A percentile compares a stretch with the other conserved stretches of the same genome.
Conservation (phyloP, 2,113 vertebrate species). For the Uropsilus gracilis region DNA sequence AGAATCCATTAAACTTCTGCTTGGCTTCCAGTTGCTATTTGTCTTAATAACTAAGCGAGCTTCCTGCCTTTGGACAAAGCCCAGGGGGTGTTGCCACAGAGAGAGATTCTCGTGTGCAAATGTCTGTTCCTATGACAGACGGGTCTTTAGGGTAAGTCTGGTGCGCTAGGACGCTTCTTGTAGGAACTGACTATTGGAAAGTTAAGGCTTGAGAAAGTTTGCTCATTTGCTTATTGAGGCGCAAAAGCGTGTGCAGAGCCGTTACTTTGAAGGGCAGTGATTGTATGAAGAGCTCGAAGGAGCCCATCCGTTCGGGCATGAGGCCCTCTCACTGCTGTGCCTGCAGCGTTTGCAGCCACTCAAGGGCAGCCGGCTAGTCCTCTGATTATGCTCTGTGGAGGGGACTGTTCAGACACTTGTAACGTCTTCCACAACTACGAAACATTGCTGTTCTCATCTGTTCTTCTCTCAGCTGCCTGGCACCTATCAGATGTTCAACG, state of each 20-base stretch:
- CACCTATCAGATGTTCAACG: not conserved
- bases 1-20: constrained; percentile 31
- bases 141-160: not conserved
- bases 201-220: not conserved
- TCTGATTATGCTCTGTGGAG: not conserved
- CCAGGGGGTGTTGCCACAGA: not conserved
- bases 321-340: not conserved
- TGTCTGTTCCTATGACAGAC: constrained; percentile 5
- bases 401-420: not conserved
- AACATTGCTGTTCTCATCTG: not conserved
- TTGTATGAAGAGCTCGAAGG: not conserved
- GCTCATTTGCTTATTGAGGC: constrained; percentile 1
- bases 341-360: not conserved
- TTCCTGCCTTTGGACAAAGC: constrained; percentile 4
- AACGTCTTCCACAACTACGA: not conserved
- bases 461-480: not conserved
- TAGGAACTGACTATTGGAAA: not conserved
- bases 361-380: not conserved
- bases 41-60: constrained; percentile 38
- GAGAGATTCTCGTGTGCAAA: constrained; percentile 17
- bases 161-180: not conserved
- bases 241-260: not conserved
- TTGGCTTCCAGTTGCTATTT: constrained; percentile 17
- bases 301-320: not conserved
- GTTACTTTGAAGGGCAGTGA: not conserved